Evolutionary conservation across 2,888 invertebrate species (phyloP).

Genomic region (Nowickia ferox): DNA sequence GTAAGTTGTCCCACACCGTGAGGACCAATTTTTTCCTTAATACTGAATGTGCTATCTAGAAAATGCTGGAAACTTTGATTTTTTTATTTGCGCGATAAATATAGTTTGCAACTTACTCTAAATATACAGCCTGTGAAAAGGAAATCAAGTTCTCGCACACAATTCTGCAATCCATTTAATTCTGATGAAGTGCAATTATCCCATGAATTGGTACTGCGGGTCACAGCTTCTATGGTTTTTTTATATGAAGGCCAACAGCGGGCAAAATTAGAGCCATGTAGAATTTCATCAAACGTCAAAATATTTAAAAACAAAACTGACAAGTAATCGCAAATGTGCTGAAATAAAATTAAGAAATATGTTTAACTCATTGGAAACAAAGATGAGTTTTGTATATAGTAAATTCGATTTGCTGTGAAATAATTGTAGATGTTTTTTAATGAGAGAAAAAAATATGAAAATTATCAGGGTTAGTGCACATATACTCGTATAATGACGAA

Average conservation of each 20-base stretch:
- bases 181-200: constrained; percentile 85
- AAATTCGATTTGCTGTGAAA: too few relatives aligned
- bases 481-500: too few relatives aligned
- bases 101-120: constrained; percentile 83
- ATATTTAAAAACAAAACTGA: constrained; percentile 88
- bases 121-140: constrained; percentile 87
- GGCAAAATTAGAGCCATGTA: constrained; percentile 77
- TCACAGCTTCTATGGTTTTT: constrained; percentile 88
- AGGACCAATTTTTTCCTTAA: constrained; percentile 76
- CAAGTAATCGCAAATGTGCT: constrained; percentile 84
- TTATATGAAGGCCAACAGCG: constrained; percentile 91
- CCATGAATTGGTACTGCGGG: constrained; percentile 86
- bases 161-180: constrained; percentile 87
- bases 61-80: constrained; percentile 73
- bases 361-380: too few relatives aligned
- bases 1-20: constrained; percentile 75
- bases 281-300: constrained; percentile 84
- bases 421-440: too few relatives aligned
- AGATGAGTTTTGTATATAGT: too few relatives aligned
- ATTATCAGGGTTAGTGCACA: too few relatives aligned
- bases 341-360: constrained; percentile 22
- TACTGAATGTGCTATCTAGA: constrained; percentile 75
- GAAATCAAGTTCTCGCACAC: constrained; percentile 85
- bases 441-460: too few relatives aligned
- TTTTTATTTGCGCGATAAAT: background rate